Conservation (phyloP, 2,113 vertebrate species). For the Scomber japonicus region DNA sequence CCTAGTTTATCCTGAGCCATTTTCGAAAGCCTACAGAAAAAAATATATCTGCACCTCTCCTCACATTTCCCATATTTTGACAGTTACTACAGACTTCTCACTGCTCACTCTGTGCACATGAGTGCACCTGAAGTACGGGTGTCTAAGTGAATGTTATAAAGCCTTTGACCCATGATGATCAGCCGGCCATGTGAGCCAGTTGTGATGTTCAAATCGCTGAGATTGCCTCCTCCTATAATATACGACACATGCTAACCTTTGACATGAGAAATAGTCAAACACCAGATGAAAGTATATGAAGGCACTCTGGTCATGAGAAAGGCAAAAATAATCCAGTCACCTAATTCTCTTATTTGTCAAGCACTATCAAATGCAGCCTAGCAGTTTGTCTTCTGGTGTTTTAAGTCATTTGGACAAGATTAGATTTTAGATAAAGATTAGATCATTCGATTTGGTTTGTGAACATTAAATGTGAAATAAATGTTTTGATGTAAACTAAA, state of each 20-base stretch:
- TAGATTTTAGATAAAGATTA: too few relatives aligned
- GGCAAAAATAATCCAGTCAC: conserved; percentile 13
- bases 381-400: too few relatives aligned
- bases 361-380: not conserved
- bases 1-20: conserved; percentile 9
- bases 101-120: conserved; percentile 46
- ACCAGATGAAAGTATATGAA: conserved; percentile 16
- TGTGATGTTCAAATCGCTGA: conserved; percentile 48
- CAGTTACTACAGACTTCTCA: conserved; percentile 36
- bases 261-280: conserved; percentile 21
- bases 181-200: conserved; percentile 48
- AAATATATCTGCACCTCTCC: conserved; percentile 27
- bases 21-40: conserved; percentile 20
- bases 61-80: conserved; percentile 56
- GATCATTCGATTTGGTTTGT: not conserved
- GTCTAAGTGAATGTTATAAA: conserved; percentile 48
- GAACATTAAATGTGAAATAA: not conserved
- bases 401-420: too few relatives aligned
- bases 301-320: not conserved
- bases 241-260: conserved; percentile 55
- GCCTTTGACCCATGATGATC: conserved; percentile 52
- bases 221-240: conserved; percentile 14
- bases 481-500: not conserved
- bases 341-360: not conserved
- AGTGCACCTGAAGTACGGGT: conserved; percentile 49